phyloP scores from a whole-genome alignment of 1,140 invertebrate genomes.

The Euwallacea similis region DNA sequence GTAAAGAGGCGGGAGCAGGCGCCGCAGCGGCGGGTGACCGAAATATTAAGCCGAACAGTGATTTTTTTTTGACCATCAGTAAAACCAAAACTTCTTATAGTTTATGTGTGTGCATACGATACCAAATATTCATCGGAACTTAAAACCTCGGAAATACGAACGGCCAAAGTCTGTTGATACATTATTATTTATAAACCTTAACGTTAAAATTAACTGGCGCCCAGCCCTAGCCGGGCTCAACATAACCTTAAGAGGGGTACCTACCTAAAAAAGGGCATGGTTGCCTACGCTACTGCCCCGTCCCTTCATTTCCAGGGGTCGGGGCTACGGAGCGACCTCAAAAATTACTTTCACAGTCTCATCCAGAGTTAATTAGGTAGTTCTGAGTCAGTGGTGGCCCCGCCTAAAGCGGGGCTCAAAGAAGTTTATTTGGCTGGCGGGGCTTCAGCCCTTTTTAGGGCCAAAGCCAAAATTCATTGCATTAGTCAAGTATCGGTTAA shows the following conservation, averaged over 20 bases:
- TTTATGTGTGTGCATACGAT: slow-evolving; percentile 55
- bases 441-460: too few relatives aligned
- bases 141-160: slow-evolving; percentile 31
- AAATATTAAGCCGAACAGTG: slow-evolving; percentile 54
- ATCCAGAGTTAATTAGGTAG: slow-evolving; percentile 46
- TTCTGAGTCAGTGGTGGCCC: neutral
- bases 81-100: slow-evolving; percentile 46
- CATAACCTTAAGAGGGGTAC: slow-evolving; percentile 38
- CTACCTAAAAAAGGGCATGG: slow-evolving; percentile 48
- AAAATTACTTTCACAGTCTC: slow-evolving; percentile 55
- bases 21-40: slow-evolving; percentile 48
- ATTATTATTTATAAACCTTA: too few relatives aligned
- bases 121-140: slow-evolving; percentile 41
- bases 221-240: slow-evolving; percentile 6
- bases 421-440: too few relatives aligned
- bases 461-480: too few relatives aligned
- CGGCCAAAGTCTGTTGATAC: slow-evolving; percentile 43
- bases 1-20: neutral
- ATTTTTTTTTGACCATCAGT: slow-evolving; percentile 42
- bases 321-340: slow-evolving; percentile 52
- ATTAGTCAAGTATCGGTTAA: slow-evolving; percentile 20
- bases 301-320: slow-evolving; percentile 25
- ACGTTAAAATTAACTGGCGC: too few relatives aligned
- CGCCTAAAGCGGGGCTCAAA: too few relatives aligned
- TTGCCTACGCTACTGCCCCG: slow-evolving; percentile 45